Evolutionary conservation across 2,797 vertebrate genomes (phyloP).

Genomic region (Lates japonicus): DNA sequence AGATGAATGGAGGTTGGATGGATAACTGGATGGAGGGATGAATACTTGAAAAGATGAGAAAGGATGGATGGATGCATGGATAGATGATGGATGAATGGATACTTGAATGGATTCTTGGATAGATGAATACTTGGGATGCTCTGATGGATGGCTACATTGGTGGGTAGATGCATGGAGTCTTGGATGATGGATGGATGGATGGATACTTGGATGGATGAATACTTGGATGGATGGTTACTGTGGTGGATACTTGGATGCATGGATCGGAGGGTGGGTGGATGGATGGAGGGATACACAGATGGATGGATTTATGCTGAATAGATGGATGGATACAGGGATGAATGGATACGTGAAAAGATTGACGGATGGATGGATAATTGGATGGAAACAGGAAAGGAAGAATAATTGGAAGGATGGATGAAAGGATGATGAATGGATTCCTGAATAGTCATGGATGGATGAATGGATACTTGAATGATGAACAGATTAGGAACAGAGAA

Average conservation of each 20-base stretch:
- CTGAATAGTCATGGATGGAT: background rate
- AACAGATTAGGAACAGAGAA: background rate
- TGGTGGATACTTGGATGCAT: background rate
- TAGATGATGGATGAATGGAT: background rate
- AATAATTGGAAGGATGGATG: background rate
- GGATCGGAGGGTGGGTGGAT: too few relatives aligned
- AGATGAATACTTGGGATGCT: background rate
- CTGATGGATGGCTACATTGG: background rate
- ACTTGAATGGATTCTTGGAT: background rate
- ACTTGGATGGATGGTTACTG: background rate
- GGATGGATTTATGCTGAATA: background rate
- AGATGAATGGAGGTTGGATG: background rate
- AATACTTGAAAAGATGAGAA: background rate
- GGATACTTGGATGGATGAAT: background rate
- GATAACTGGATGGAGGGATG: background rate
- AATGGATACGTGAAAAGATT: background rate
- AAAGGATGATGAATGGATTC: background rate
- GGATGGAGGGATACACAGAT: background rate
- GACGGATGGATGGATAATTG: too few relatives aligned
- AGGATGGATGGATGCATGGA: background rate
- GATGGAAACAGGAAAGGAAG: too few relatives aligned
- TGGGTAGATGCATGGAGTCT: too few relatives aligned
- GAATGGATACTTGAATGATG: background rate
- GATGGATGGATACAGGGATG: background rate
- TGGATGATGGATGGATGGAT: background rate